Conservation (phyloP, 2,797 vertebrate genomes). For the Neosalanx taihuensis region DNA sequence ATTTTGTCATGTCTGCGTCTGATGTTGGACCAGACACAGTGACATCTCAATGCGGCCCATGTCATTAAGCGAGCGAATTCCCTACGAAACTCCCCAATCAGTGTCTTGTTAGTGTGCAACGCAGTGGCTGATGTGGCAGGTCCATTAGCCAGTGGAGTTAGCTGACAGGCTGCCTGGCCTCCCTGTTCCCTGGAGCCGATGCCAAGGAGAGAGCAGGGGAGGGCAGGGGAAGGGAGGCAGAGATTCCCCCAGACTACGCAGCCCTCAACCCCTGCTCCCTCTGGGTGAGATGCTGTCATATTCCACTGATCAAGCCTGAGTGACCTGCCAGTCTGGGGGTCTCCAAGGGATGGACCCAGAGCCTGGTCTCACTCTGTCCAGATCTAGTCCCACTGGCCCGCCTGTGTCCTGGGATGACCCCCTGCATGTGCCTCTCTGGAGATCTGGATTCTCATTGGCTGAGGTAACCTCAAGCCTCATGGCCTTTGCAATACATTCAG, state of each 20-base stretch:
- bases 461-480: too few species aligned
- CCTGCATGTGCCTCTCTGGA: neutral
- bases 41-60: conserved; percentile 47
- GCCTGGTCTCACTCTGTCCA: neutral
- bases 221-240: conserved; percentile 3
- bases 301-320: conserved; percentile 44
- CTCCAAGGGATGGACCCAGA: conserved; percentile 7
- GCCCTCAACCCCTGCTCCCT: conserved; percentile 43
- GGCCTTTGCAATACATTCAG: too few species aligned
- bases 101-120: conserved; percentile 69
- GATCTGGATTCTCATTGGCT: too few species aligned
- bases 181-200: conserved; percentile 40
- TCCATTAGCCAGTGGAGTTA: conserved; percentile 69
- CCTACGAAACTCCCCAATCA: conserved; percentile 68
- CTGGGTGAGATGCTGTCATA: conserved; percentile 49
- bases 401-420: conserved; percentile 13
- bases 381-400: neutral
- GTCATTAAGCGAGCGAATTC: conserved; percentile 61
- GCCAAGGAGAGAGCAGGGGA: neutral
- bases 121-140: conserved; percentile 68
- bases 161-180: conserved; percentile 58
- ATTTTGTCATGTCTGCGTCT: conserved; percentile 28
- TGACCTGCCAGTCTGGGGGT: conserved; percentile 34
- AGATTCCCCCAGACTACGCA: conserved; percentile 38
- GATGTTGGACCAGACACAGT: conserved; percentile 39